Evolutionary conservation across 2,797 vertebrate species (phyloP).

Genomic region (Clarias pachynema): DNA sequence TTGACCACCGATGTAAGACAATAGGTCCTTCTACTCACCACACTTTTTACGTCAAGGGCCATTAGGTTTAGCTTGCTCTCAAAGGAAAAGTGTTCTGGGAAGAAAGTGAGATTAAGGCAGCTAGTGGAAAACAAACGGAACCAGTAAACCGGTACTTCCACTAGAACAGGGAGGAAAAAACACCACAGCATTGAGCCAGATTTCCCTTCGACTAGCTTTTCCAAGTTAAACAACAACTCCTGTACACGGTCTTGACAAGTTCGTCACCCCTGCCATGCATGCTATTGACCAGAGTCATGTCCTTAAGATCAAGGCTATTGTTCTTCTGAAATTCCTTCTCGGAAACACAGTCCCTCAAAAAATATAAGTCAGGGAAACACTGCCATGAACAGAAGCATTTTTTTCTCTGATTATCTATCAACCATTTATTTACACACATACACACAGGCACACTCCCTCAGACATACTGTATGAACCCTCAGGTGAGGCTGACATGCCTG

Average conservation of each 20-base stretch:
- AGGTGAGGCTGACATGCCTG: slow-evolving; percentile 3
- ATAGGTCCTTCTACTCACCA: slow-evolving; percentile 20
- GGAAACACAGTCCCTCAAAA: not conserved
- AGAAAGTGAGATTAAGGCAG: slow-evolving; percentile 1
- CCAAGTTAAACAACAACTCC: slow-evolving; percentile 63
- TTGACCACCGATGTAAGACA: slow-evolving; percentile 24
- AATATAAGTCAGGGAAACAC: not conserved
- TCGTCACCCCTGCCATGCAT: slow-evolving; percentile 29
- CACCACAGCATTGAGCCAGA: slow-evolving; percentile 49
- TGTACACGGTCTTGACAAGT: slow-evolving; percentile 38
- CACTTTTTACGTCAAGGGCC: not conserved
- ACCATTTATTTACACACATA: not conserved
- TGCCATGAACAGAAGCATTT: not conserved
- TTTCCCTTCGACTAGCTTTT: slow-evolving; percentile 61
- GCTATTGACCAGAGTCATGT: slow-evolving; percentile 20
- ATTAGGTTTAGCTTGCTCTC: slow-evolving; percentile 40
- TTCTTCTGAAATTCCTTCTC: slow-evolving; percentile 30
- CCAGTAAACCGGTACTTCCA: slow-evolving; percentile 35
- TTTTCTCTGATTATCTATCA: not conserved
- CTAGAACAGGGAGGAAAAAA: slow-evolving; percentile 39
- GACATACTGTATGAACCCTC: slow-evolving; percentile 31
- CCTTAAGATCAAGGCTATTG: slow-evolving; percentile 33
- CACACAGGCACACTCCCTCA: not conserved
- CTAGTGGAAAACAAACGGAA: not conserved
- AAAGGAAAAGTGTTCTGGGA: slow-evolving; percentile 30